These are phyloP conservation scores for Siniperca knerii DNA, from an alignment of 2,113 vertebrate genomes.

Conservation along the genomic window DNA sequence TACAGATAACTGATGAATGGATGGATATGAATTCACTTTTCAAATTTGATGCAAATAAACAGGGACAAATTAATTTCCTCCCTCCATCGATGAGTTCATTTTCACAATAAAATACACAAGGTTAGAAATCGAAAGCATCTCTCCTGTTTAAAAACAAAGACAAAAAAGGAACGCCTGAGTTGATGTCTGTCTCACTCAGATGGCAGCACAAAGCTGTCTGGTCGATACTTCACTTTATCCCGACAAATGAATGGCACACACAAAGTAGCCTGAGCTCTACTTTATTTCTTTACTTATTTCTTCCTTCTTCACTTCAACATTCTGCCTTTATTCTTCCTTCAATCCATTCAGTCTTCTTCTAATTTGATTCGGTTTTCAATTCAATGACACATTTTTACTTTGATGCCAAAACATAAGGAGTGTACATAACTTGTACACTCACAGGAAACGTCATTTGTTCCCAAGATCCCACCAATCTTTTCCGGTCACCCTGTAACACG, in stretches of 20 bases:
- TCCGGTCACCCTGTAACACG: not conserved
- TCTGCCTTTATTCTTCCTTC: not conserved
- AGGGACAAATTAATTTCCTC: not conserved
- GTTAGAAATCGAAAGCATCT: not conserved
- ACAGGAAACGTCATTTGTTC: not conserved
- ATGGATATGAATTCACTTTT: not conserved
- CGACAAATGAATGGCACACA: constrained; percentile 19
- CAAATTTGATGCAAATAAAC: not conserved
- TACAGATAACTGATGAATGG: not conserved
- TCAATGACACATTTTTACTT: not conserved
- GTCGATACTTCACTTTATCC: not conserved
- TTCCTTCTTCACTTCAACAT: not conserved
- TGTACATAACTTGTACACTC: not conserved
- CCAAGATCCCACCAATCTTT: not conserved
- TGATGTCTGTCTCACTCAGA: not conserved
- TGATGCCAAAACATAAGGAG: not conserved
- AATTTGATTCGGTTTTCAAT: constrained; percentile 1
- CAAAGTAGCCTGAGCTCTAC: not conserved
- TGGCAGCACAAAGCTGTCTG: constrained; percentile 3
- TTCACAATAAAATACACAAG: not conserved
- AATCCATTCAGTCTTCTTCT: not conserved
- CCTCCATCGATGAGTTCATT: not conserved
- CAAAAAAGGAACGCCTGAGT: not conserved
- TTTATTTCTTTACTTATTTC: not conserved
- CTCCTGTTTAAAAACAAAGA: not conserved